Conservation (phyloP, 2,797 vertebrate genomes). For the Darevskia nairensis region DNA sequence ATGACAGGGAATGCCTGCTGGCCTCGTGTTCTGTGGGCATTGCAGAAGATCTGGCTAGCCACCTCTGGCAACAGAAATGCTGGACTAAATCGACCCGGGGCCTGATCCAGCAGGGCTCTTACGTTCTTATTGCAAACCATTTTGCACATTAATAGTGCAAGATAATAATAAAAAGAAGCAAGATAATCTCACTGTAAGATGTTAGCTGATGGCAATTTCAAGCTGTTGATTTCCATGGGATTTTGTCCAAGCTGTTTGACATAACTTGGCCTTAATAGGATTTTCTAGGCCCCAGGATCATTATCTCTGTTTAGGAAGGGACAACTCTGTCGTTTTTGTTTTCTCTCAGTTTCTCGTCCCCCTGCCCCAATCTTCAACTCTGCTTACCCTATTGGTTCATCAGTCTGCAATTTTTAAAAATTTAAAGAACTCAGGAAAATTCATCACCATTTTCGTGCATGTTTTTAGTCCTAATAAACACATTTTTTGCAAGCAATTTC, state of each 20-base stretch:
- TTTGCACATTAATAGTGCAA: neutral
- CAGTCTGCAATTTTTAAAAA: too few relatives aligned
- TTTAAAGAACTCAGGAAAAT: too few relatives aligned
- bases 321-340: too few relatives aligned
- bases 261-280: constrained; percentile 2
- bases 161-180: neutral
- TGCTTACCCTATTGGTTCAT: too few relatives aligned
- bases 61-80: neutral
- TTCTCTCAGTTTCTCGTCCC: too few relatives aligned
- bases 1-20: too few relatives aligned
- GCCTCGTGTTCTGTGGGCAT: too few relatives aligned
- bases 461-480: too few relatives aligned
- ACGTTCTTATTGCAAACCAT: neutral
- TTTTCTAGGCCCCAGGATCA: neutral
- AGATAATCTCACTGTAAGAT: constrained; percentile 10
- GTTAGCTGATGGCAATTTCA: constrained; percentile 4
- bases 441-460: too few relatives aligned
- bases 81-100: neutral
- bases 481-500: too few relatives aligned
- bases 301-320: too few relatives aligned
- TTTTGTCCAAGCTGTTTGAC: neutral
- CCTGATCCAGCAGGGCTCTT: neutral
- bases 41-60: neutral
- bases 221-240: constrained; percentile 16
- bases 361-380: too few relatives aligned